Evolutionary conservation across 1,140 invertebrate genomes (phyloP).

Genomic region (Drosophila insularis): DNA sequence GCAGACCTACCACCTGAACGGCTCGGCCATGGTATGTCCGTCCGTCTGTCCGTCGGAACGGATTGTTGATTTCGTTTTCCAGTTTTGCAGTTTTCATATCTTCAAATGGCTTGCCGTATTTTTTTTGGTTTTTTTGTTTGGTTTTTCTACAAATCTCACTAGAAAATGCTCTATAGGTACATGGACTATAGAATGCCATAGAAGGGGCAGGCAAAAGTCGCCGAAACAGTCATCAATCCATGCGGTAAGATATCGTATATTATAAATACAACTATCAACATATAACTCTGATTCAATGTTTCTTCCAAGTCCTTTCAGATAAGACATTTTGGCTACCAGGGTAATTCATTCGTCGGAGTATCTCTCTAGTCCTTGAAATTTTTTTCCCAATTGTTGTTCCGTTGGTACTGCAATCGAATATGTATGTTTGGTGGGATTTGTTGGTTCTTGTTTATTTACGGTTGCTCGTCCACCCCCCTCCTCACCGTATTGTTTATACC

Average conservation of each 20-base stretch:
- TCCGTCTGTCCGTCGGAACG: constrained; percentile 24
- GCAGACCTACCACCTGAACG: background rate
- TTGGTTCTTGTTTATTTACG: background rate
- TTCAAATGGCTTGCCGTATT: constrained; percentile 47
- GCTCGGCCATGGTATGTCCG: background rate
- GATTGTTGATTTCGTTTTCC: constrained; percentile 50
- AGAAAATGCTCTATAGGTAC: background rate
- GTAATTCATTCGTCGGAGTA: background rate
- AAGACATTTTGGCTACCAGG: background rate
- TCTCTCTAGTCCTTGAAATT: background rate
- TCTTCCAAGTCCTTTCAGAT: too few species aligned
- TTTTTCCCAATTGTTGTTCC: background rate
- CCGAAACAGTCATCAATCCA: too few species aligned
- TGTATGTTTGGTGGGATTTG: constrained; percentile 27
- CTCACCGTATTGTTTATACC: constrained; percentile 18
- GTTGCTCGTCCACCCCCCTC: background rate
- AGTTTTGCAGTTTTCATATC: constrained; percentile 60
- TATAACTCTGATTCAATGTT: too few species aligned
- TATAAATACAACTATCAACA: too few species aligned
- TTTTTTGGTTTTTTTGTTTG: background rate
- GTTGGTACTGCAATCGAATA: constrained; percentile 43
- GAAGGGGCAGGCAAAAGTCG: too few species aligned
- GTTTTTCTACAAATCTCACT: constrained; percentile 12
- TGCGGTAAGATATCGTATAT: too few species aligned
- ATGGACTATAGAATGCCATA: too few species aligned